phyloP scores from a whole-genome alignment of 2,113 vertebrate species.

The Furnarius figulus region DNA sequence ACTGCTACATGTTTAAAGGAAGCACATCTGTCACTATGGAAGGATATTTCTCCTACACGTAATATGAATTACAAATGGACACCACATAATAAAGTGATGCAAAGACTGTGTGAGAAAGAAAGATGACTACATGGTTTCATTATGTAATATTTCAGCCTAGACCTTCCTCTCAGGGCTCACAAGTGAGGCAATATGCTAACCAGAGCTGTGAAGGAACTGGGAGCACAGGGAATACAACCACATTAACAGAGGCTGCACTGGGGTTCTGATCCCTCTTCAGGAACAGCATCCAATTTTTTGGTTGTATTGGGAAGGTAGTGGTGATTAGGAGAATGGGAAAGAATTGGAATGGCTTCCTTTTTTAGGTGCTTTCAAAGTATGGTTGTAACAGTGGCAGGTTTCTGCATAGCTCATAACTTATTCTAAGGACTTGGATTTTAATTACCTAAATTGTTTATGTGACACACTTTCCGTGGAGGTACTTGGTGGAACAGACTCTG shows the following conservation, averaged over 20 bases:
- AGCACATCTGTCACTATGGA: background rate
- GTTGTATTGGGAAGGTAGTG: background rate
- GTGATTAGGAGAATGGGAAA: background rate
- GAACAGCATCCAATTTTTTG: background rate
- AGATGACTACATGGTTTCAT: background rate
- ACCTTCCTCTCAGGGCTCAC: background rate
- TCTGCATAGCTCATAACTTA: background rate
- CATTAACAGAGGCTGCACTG: background rate
- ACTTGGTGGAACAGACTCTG: background rate
- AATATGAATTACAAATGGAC: slow-evolving; percentile 2
- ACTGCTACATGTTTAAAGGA: background rate
- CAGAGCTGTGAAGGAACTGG: background rate
- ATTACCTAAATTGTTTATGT: background rate
- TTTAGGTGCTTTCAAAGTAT: background rate
- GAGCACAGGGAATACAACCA: background rate
- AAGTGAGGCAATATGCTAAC: background rate
- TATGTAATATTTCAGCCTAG: background rate
- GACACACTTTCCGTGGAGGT: background rate
- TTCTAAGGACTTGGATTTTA: background rate
- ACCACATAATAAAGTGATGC: background rate
- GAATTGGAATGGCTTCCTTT: background rate
- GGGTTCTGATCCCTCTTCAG: background rate
- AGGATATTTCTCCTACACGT: background rate
- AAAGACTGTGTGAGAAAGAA: background rate
- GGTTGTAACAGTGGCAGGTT: background rate